Evolutionary conservation across 1,140 invertebrate species (phyloP).

Genomic region (Drosophila biarmipes): DNA sequence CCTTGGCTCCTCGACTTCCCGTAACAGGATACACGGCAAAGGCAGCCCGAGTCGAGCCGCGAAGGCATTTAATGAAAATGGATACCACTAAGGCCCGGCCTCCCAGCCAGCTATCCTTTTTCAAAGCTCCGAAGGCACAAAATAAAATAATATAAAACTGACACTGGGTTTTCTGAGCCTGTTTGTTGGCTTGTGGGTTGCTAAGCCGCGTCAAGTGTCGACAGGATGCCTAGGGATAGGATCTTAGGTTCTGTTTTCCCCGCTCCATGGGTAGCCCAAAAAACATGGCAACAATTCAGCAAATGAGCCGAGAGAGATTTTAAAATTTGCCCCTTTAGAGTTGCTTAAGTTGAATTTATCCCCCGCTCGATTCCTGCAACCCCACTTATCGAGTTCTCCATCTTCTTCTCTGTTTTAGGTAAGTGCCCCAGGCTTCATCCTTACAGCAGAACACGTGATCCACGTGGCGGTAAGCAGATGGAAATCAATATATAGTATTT

Average conservation of each 20-base stretch:
- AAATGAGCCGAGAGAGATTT: constrained; percentile 17
- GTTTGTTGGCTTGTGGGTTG: constrained; percentile 22
- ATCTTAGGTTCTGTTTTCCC: constrained; percentile 39
- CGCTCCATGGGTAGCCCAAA: constrained; percentile 9
- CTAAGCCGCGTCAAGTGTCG: constrained; percentile 67
- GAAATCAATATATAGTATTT: constrained; percentile 28
- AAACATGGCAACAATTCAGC: constrained; percentile 50
- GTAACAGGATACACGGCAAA: constrained; percentile 56
- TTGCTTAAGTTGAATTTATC: constrained; percentile 9
- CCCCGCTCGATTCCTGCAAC: neutral
- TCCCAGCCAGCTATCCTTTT: constrained; percentile 59
- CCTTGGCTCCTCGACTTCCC: neutral
- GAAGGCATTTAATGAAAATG: constrained; percentile 80
- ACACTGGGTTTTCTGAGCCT: constrained; percentile 25
- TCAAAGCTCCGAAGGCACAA: constrained; percentile 50
- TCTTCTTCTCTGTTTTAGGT: constrained; percentile 51
- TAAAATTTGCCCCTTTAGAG: constrained; percentile 13
- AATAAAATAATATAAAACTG: constrained; percentile 72
- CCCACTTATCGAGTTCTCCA: constrained; percentile 14
- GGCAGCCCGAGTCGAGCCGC: constrained; percentile 29
- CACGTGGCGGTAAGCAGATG: constrained; percentile 72
- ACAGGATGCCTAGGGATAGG: constrained; percentile 32
- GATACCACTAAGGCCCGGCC: constrained; percentile 64
- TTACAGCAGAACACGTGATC: constrained; percentile 60
- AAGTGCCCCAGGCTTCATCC: constrained; percentile 67